Evolutionary conservation across 2,797 vertebrate species (phyloP).

Genomic region (Psittacula echo): DNA sequence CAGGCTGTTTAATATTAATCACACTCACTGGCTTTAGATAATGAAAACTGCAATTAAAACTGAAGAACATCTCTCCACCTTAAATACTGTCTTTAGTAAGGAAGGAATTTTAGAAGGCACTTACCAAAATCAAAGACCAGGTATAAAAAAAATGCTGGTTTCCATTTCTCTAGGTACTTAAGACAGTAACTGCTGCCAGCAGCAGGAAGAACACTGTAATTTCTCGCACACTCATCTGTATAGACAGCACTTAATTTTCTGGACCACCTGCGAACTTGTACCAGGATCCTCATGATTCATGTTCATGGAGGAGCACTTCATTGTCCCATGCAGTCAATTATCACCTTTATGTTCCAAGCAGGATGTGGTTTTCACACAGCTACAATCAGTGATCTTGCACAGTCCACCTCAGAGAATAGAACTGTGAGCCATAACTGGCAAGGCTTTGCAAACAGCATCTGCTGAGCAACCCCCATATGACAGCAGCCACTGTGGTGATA

Average conservation of each 20-base stretch:
- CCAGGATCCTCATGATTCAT: neutral
- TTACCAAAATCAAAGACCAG: slow-evolving; percentile 19
- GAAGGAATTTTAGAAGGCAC: neutral
- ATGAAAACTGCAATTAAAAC: neutral
- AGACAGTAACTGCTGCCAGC: slow-evolving; percentile 14
- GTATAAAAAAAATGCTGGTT: neutral
- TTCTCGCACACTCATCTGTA: slow-evolving; percentile 10
- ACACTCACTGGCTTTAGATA: neutral
- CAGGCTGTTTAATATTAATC: neutral
- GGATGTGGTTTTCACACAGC: neutral
- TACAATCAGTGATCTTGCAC: neutral
- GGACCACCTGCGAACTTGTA: slow-evolving; percentile 1
- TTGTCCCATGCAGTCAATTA: neutral
- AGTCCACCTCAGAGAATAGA: neutral
- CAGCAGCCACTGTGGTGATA: neutral
- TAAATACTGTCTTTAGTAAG: neutral
- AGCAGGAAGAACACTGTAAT: neutral
- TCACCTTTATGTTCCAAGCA: neutral
- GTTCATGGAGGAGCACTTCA: neutral
- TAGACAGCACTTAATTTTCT: neutral
- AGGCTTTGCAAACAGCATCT: neutral
- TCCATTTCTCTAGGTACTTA: slow-evolving; percentile 23
- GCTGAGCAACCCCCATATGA: neutral
- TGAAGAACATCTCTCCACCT: neutral
- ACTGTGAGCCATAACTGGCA: neutral